Conservation (phyloP, 2,113 vertebrate species). For the Sinocyclocheilus anshuiensis region DNA sequence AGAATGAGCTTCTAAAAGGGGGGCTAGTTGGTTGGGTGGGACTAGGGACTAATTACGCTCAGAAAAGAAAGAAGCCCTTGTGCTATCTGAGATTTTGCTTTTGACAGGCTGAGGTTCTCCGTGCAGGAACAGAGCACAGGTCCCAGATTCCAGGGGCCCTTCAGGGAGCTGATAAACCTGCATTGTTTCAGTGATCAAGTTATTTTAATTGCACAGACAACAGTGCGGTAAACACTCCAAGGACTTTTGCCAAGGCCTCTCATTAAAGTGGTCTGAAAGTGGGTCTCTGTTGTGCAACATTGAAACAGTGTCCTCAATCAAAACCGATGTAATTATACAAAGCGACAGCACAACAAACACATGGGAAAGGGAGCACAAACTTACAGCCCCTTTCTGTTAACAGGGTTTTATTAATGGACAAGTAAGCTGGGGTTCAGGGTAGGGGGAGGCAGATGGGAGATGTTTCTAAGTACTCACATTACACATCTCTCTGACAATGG, state of each 20-base stretch:
- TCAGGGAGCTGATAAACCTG: slow-evolving; percentile 26
- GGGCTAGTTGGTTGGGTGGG: background rate
- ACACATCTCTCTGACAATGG: slow-evolving; percentile 93
- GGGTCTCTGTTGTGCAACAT: slow-evolving; percentile 33
- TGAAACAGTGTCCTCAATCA: slow-evolving; percentile 37
- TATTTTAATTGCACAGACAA: slow-evolving; percentile 62
- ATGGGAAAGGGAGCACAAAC: slow-evolving; percentile 11
- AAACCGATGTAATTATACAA: slow-evolving; percentile 41
- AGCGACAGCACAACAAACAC: slow-evolving; percentile 46
- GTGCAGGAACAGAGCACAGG: slow-evolving; percentile 36
- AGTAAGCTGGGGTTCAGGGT: background rate
- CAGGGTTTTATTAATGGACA: slow-evolving; percentile 9
- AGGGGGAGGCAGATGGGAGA: background rate
- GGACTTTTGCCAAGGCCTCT: slow-evolving; percentile 29
- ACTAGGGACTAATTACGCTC: background rate
- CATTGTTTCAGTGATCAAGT: slow-evolving; percentile 51
- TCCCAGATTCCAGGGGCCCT: slow-evolving; percentile 45
- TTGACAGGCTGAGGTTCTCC: slow-evolving; percentile 30
- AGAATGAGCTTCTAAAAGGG: background rate
- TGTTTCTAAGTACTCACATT: slow-evolving; percentile 77
- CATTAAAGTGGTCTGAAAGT: slow-evolving; percentile 50
- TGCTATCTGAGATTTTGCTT: slow-evolving; percentile 41
- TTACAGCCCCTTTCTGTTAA: slow-evolving; percentile 23
- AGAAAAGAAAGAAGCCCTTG: slow-evolving; percentile 49
- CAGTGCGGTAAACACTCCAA: slow-evolving; percentile 35